phyloP scores from a whole-genome alignment of 2,888 invertebrate genomes.

The Eustalomyia histrio region DNA sequence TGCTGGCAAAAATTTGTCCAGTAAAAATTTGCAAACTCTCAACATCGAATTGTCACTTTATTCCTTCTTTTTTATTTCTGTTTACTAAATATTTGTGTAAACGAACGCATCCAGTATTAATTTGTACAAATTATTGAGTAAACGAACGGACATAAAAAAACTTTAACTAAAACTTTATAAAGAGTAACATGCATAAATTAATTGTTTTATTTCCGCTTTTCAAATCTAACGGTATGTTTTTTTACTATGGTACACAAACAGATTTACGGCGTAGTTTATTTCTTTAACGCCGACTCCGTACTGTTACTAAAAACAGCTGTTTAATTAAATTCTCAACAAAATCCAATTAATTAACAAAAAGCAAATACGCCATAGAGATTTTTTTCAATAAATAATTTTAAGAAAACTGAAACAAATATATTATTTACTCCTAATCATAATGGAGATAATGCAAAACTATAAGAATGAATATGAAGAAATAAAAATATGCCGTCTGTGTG shows the following conservation, averaged over 20 bases:
- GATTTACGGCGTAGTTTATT: background rate
- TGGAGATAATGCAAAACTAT: slow-evolving; percentile 36
- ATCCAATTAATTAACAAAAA: background rate
- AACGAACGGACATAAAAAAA: too few relatives aligned
- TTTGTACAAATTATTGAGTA: too few relatives aligned
- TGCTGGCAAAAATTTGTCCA: too few relatives aligned
- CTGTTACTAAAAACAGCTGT: background rate
- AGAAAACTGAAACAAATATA: slow-evolving; percentile 4
- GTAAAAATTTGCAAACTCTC: too few relatives aligned
- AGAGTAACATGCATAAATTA: too few relatives aligned
- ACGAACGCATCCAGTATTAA: too few relatives aligned
- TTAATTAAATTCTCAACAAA: background rate
- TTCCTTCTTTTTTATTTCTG: too few relatives aligned
- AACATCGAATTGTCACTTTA: too few relatives aligned
- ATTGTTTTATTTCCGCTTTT: background rate
- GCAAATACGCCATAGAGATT: slow-evolving; percentile 38
- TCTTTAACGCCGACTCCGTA: background rate
- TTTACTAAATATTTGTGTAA: too few relatives aligned
- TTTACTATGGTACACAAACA: background rate
- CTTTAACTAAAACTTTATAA: too few relatives aligned
- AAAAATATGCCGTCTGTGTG: slow-evolving; percentile 73
- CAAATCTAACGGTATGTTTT: background rate
- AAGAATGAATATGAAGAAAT: slow-evolving; percentile 63
- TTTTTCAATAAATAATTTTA: slow-evolving; percentile 34
- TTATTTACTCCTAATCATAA: background rate